A percentile compares a stretch with the other conserved stretches of the same genome.
Evolutionary conservation across 2,888 invertebrate species (phyloP).

Genomic region (Microdon myrmicae): DNA sequence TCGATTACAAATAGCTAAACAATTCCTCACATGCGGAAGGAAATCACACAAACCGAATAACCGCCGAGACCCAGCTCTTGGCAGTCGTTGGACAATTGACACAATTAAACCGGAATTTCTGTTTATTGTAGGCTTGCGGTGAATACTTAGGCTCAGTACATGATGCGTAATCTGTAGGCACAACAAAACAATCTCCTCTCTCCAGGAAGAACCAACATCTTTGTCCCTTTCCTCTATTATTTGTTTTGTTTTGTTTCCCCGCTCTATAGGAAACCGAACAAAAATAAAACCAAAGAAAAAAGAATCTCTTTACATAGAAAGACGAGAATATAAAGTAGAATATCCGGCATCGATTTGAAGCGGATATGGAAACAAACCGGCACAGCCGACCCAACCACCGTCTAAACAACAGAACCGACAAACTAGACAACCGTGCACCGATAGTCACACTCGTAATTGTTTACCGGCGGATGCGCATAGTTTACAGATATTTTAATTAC

Average conservation of each 20-base stretch:
- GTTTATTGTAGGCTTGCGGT: constrained; percentile 29
- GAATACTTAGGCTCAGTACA: background rate
- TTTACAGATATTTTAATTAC: constrained; percentile 40
- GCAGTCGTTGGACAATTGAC: constrained; percentile 42
- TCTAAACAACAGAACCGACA: constrained; percentile 6
- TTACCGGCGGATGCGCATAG: constrained; percentile 40
- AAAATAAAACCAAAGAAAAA: constrained; percentile 1
- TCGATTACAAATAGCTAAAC: constrained; percentile 47
- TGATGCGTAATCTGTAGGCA: constrained; percentile 2
- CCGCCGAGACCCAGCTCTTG: constrained; percentile 14
- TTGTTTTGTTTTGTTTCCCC: constrained; percentile 26
- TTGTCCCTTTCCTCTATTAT: constrained; percentile 16
- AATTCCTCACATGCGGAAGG: constrained; percentile 29
- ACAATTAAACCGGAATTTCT: constrained; percentile 49
- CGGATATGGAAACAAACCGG: constrained; percentile 36
- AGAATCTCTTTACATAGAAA: constrained; percentile 44
- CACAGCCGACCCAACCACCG: background rate
- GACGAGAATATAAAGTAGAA: constrained; percentile 63
- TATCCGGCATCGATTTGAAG: constrained; percentile 57
- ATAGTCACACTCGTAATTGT: constrained; percentile 44
- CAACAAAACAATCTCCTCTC: background rate
- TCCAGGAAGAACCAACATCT: constrained; percentile 3
- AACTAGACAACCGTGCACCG: constrained; percentile 19
- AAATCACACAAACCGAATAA: constrained; percentile 33
- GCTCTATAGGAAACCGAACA: constrained; percentile 22